Conservation (phyloP, 2,888 invertebrate genomes). For the Sphaeridia pumilis region DNA sequence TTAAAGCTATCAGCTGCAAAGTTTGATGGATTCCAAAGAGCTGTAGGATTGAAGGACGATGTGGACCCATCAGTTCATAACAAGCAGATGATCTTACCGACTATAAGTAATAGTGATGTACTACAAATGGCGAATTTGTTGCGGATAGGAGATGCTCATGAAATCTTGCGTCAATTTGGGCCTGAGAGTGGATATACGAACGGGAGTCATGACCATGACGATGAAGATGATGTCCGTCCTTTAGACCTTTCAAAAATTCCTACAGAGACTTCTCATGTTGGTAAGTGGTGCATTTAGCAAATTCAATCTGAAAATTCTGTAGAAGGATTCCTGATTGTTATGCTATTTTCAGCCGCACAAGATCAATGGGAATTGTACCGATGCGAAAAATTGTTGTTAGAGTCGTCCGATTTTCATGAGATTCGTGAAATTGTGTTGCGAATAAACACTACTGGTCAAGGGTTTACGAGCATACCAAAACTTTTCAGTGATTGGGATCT, state of each 20-base stretch:
- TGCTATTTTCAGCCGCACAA: slow-evolving; percentile 1
- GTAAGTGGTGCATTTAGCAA: neutral
- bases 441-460: slow-evolving; percentile 67
- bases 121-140: slow-evolving; percentile 23
- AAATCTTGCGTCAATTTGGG: too few species aligned
- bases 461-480: slow-evolving; percentile 44
- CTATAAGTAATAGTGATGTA: slow-evolving; percentile 6
- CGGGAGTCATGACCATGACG: too few species aligned
- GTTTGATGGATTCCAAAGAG: slow-evolving; percentile 27
- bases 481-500: slow-evolving; percentile 55
- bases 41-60: slow-evolving; percentile 19
- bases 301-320: neutral
- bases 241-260: slow-evolving; percentile 2
- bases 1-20: slow-evolving; percentile 26
- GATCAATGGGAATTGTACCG: slow-evolving; percentile 58
- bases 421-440: slow-evolving; percentile 53
- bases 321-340: neutral
- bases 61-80: slow-evolving; percentile 13
- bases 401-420: slow-evolving; percentile 42
- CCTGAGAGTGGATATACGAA: too few species aligned
- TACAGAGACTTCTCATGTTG: neutral
- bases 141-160: slow-evolving; percentile 19
- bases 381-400: slow-evolving; percentile 59
- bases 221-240: slow-evolving; percentile 8
- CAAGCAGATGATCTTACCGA: slow-evolving; percentile 3